Percentiles rank a stretch among this genome's conserved stretches.
phyloP scores from a whole-genome alignment of 2,888 invertebrate genomes.

The Plagiodera versicolora region DNA sequence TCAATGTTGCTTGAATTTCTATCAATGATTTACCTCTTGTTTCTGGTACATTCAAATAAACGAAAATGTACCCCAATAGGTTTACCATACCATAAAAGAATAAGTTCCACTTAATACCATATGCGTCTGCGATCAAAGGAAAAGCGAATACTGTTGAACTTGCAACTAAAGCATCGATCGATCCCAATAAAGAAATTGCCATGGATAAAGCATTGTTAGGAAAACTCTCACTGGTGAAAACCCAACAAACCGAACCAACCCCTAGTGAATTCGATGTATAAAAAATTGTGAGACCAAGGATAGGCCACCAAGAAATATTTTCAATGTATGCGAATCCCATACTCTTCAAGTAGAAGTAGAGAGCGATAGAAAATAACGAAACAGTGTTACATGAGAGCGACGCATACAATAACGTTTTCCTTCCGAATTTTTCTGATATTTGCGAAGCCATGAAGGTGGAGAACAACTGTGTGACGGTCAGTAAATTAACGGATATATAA shows the following conservation, averaged over 20 bases:
- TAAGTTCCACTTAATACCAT: slow-evolving; percentile 35
- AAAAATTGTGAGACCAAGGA: slow-evolving; percentile 5
- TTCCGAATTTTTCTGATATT: slow-evolving; percentile 16
- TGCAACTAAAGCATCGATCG: neutral
- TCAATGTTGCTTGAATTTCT: slow-evolving; percentile 30
- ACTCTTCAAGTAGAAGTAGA: slow-evolving; percentile 15
- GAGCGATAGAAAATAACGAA: slow-evolving; percentile 9
- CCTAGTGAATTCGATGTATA: slow-evolving; percentile 6
- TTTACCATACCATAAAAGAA: slow-evolving; percentile 35
- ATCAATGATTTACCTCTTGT: slow-evolving; percentile 37
- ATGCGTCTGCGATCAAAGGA: slow-evolving; percentile 30
- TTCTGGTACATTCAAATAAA: slow-evolving; percentile 35
- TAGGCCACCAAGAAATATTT: slow-evolving; percentile 26
- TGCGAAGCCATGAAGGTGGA: slow-evolving; percentile 4
- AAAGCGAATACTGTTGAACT: slow-evolving; percentile 25
- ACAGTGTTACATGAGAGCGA: slow-evolving; percentile 1
- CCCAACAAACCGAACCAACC: slow-evolving; percentile 3
- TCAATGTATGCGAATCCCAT: slow-evolving; percentile 27
- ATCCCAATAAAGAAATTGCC: slow-evolving; percentile 9
- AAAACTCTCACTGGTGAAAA: slow-evolving; percentile 12
- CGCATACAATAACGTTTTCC: slow-evolving; percentile 10
- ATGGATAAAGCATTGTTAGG: slow-evolving; percentile 9
- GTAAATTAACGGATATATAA: neutral
- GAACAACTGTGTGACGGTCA: slow-evolving; percentile 10
- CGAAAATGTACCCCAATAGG: slow-evolving; percentile 31